phyloP scores from a whole-genome alignment of 2,888 invertebrate species.

The Diarsia mendica region DNA sequence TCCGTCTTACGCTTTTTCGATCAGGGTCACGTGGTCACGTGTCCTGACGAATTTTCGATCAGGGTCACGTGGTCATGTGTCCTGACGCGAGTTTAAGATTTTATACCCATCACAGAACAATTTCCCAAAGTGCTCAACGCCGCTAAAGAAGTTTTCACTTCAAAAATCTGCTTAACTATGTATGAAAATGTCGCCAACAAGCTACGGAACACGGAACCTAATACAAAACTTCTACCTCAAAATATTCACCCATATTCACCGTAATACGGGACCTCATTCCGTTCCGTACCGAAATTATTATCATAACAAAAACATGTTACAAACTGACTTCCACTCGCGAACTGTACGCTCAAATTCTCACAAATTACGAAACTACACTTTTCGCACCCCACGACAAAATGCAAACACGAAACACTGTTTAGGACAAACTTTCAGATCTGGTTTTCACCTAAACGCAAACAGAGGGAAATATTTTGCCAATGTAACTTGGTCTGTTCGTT shows the following conservation, averaged over 20 bases:
- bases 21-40: no score
- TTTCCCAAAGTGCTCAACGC: no score
- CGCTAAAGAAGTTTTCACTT: no score
- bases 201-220: constrained; percentile 15
- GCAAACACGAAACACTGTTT: constrained; percentile 76
- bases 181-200: constrained; percentile 19
- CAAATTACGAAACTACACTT: constrained; percentile 74
- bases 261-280: constrained; percentile 51
- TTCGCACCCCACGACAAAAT: constrained; percentile 74
- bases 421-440: constrained; percentile 84
- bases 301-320: constrained; percentile 67
- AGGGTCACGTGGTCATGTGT: no score
- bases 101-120: no score
- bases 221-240: constrained; percentile 40
- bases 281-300: constrained; percentile 54
- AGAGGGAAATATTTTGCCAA: constrained; percentile 73
- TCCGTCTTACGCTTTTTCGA: no score
- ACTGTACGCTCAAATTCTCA: constrained; percentile 60
- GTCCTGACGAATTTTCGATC: no score
- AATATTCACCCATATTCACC: constrained; percentile 40
- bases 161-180: no score
- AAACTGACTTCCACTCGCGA: constrained; percentile 62
- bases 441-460: constrained; percentile 83
- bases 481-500: constrained; percentile 64
- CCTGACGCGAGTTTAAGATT: no score